These are phyloP conservation scores for Papilio gigon DNA, from an alignment of 2,888 invertebrate genomes.

Conservation along the genomic window DNA sequence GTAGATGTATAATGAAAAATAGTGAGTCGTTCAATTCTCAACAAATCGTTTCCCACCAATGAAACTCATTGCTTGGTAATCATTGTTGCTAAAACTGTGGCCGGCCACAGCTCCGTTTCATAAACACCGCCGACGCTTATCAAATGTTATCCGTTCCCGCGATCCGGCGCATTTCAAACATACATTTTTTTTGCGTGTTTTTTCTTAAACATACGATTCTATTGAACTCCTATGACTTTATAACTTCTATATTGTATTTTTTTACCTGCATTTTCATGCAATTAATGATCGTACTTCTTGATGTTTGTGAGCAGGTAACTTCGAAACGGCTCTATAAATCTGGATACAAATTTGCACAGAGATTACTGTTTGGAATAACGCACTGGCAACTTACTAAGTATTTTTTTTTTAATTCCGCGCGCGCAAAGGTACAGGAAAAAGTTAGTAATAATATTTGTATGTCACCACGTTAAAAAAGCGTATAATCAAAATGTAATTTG, in stretches of 20 bases:
- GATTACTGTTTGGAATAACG: too few species aligned
- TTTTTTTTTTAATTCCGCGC: too few species aligned
- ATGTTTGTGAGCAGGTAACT: too few species aligned
- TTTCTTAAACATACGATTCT: slow-evolving; percentile 11
- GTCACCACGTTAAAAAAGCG: background rate
- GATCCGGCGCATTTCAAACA: slow-evolving; percentile 17
- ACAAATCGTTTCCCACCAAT: slow-evolving; percentile 19
- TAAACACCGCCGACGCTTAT: slow-evolving; percentile 34
- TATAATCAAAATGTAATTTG: background rate
- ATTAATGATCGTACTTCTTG: too few species aligned
- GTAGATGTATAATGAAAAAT: background rate
- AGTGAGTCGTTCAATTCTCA: background rate
- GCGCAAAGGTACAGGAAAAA: too few species aligned
- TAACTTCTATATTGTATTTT: background rate
- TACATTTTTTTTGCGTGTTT: slow-evolving; percentile 7
- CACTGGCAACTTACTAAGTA: too few species aligned
- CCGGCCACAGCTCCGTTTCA: background rate
- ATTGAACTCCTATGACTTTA: background rate
- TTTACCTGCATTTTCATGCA: background rate
- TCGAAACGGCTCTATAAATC: too few species aligned
- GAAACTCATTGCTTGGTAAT: slow-evolving; percentile 13
- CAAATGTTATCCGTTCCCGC: slow-evolving; percentile 32
- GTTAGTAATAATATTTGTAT: too few species aligned
- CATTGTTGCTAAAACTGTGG: slow-evolving; percentile 23
- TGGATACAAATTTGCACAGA: too few species aligned